Conservation (phyloP, 2,797 vertebrate genomes). For the Enteromius afrohamiltoni region DNA sequence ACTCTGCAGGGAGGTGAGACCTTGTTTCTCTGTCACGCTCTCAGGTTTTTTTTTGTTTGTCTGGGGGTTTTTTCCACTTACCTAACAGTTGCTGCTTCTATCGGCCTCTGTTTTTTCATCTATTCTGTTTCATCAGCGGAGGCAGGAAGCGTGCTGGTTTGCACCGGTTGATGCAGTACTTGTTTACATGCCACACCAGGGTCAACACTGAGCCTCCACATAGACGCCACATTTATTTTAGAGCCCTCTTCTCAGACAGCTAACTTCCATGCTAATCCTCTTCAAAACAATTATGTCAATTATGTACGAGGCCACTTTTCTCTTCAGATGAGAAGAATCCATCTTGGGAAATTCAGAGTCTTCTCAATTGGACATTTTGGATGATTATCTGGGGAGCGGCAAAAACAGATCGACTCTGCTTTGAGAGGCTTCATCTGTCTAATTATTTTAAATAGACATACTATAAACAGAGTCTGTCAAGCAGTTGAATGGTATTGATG, state of each 20-base stretch:
- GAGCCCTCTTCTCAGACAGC: conserved; percentile 24
- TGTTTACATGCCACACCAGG: conserved; percentile 40
- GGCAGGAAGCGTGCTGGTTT: conserved; percentile 20
- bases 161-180: conserved; percentile 18
- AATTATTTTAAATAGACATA: conserved; percentile 49
- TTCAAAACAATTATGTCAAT: conserved; percentile 57
- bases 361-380: conserved; percentile 59
- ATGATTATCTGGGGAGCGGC: conserved; percentile 55
- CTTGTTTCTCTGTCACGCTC: conserved; percentile 47
- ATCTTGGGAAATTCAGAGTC: conserved; percentile 47
- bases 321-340: conserved; percentile 49
- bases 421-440: conserved; percentile 57
- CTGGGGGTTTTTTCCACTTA: not conserved
- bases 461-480: conserved; percentile 50
- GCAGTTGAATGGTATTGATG: conserved; percentile 36
- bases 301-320: conserved; percentile 37
- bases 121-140: conserved; percentile 29
- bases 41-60: conserved; percentile 36
- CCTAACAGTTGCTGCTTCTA: conserved; percentile 23
- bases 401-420: conserved; percentile 58
- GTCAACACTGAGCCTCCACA: conserved; percentile 14
- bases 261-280: conserved; percentile 52
- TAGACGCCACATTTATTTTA: conserved; percentile 43
- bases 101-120: conserved; percentile 26
- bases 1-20: conserved; percentile 94